phyloP scores from a whole-genome alignment of 2,797 vertebrate genomes.

The Lepus townsendii region DNA sequence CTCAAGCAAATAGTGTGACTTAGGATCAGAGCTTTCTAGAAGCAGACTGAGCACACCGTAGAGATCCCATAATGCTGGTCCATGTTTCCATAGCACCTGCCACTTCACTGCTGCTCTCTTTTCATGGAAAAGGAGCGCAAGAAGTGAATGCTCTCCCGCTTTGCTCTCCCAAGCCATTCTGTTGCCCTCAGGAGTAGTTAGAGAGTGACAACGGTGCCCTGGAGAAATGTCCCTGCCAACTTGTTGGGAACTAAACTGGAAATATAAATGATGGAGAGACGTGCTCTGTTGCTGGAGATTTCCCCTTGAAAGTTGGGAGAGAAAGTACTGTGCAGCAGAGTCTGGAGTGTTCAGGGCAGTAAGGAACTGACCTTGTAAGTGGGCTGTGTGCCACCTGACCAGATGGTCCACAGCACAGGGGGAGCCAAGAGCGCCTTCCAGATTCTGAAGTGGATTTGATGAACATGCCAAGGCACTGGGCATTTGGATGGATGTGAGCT shows the following conservation, averaged over 20 bases:
- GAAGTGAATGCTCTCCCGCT: neutral
- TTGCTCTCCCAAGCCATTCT: neutral
- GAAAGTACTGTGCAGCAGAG: constrained; percentile 24
- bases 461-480: constrained; percentile 85
- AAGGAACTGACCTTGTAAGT: constrained; percentile 82
- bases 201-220: neutral
- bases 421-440: constrained; percentile 86
- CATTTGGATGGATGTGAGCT: constrained; percentile 56
- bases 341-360: neutral
- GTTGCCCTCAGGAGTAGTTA: neutral
- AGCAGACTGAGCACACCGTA: neutral
- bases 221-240: neutral
- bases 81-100: neutral
- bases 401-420: constrained; percentile 83
- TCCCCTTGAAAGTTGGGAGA: neutral
- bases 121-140: neutral
- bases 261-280: neutral
- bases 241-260: neutral
- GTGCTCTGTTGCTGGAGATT: neutral
- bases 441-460: constrained; percentile 86
- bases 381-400: constrained; percentile 87
- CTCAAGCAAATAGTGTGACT: neutral
- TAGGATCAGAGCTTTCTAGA: neutral
- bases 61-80: neutral
- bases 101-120: neutral